Conservation (phyloP, 2,888 invertebrate species). For the Amaurobius ferox region DNA sequence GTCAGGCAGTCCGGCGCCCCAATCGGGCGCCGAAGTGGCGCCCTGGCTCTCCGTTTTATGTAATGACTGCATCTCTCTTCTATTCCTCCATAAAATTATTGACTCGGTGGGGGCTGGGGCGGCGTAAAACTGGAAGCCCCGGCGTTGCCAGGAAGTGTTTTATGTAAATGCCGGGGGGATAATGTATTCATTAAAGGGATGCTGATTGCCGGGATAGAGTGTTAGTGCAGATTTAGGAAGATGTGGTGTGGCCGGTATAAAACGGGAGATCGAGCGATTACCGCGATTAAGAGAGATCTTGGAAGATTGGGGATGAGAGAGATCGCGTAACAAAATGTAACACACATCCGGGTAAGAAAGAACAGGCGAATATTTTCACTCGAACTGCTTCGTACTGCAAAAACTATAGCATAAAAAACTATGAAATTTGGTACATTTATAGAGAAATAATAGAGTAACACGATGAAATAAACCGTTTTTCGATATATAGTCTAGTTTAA, state of each 20-base stretch:
- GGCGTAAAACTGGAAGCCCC: slow-evolving; percentile 26
- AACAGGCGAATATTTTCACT: no score
- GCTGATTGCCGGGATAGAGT: neutral
- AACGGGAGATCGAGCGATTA: neutral
- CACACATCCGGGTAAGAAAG: no score
- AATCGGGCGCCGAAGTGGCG: slow-evolving; percentile 43
- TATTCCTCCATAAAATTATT: slow-evolving; percentile 66
- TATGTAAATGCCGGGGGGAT: slow-evolving; percentile 17
- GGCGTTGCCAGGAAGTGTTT: neutral
- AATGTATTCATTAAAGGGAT: slow-evolving; percentile 28
- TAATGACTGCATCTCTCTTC: slow-evolving; percentile 37
- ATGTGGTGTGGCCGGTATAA: neutral
- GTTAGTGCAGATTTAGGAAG: no score
- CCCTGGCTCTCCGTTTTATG: slow-evolving; percentile 52
- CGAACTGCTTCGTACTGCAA: no score
- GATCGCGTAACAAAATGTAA: no score
- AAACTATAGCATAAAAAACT: no score
- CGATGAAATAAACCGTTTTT: no score
- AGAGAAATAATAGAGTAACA: no score
- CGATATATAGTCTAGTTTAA: no score
- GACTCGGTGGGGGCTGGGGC: slow-evolving; percentile 4
- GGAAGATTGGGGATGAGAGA: no score
- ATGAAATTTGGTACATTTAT: no score
- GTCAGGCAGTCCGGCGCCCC: slow-evolving; percentile 56
- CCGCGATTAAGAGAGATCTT: no score